Evolutionary conservation across 2,797 vertebrate genomes (phyloP).

Genomic region (Cygnus olor): DNA sequence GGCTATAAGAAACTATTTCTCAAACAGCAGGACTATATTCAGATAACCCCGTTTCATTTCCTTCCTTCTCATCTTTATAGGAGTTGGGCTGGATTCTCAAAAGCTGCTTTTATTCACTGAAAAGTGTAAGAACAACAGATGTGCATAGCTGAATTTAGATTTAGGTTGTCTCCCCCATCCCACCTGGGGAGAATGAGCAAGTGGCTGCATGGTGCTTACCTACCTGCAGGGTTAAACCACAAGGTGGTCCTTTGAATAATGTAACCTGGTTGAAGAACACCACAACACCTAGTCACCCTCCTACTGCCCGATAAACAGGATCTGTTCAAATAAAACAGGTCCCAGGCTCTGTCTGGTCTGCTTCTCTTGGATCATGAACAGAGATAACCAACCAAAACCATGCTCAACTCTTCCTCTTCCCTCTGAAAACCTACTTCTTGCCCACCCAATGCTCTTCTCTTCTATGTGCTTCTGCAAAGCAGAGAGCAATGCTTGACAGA

Average conservation of each 20-base stretch:
- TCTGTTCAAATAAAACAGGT: neutral
- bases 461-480: neutral
- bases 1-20: neutral
- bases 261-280: neutral
- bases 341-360: neutral
- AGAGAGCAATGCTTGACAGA: neutral
- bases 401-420: neutral
- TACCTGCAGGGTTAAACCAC: too few relatives aligned
- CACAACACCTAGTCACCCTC: neutral
- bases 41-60: neutral
- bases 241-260: neutral
- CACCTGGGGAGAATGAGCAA: too few relatives aligned
- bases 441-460: neutral
- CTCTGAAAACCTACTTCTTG: neutral
- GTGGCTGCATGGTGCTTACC: too few relatives aligned
- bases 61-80: neutral
- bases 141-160: neutral
- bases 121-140: neutral
- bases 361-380: neutral
- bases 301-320: neutral
- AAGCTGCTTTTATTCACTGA: neutral
- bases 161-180: too few relatives aligned
- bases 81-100: neutral
- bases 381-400: neutral
- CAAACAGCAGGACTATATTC: neutral